phyloP scores from a whole-genome alignment of 2,797 vertebrate genomes.

The Delichon dasypus region DNA sequence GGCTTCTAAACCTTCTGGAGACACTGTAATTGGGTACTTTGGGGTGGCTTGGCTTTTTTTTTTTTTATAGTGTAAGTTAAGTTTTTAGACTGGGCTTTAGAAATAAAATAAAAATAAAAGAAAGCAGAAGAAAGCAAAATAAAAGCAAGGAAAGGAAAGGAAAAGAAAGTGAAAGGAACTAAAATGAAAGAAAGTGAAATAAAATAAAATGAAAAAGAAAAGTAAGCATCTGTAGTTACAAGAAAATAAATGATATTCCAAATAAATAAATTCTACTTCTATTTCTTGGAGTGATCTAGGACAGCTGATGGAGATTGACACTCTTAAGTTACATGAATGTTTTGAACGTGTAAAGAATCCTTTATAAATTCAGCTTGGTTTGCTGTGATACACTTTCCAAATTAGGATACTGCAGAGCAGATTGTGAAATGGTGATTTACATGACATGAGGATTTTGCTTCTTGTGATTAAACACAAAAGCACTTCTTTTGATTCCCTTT shows the following conservation, averaged over 20 bases:
- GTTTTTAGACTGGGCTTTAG: neutral
- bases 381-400: constrained; percentile 41
- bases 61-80: neutral
- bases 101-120: neutral
- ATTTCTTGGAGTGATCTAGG: neutral
- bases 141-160: neutral
- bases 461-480: constrained; percentile 37
- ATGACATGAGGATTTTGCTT: constrained; percentile 52
- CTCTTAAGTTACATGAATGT: constrained; percentile 27
- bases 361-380: constrained; percentile 37
- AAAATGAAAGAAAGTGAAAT: neutral
- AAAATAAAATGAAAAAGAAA: neutral
- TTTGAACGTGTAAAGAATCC: constrained; percentile 44
- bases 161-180: neutral
- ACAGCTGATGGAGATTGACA: constrained; percentile 42
- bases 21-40: neutral
- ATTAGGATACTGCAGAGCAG: constrained; percentile 2
- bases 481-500: neutral
- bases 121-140: neutral
- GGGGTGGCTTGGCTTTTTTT: neutral
- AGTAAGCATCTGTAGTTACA: neutral
- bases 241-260: neutral
- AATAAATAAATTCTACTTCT: neutral
- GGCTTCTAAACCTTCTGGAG: constrained; percentile 44
- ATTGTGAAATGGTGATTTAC: constrained; percentile 41